Evolutionary conservation across 2,797 vertebrate genomes (phyloP), one percentile per base, ranked within the genome.

Genomic region (Poeciliopsis paucimaculata): DNA sequence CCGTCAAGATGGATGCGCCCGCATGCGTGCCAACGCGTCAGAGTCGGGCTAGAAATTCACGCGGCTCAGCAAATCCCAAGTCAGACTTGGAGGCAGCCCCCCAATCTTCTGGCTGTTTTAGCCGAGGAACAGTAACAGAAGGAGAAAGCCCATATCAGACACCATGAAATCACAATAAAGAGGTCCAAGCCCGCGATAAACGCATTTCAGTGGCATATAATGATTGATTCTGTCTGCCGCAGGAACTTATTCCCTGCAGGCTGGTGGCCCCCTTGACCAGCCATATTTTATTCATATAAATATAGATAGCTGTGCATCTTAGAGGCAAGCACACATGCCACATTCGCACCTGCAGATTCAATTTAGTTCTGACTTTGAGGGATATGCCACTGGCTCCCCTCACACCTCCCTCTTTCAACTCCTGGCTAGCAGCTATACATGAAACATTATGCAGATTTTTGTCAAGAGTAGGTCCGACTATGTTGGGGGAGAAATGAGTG

Each of bases 211-310:
- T 87, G 87, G 90, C 91, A 90, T 93, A 91, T 94, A 93, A 94
- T 92, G 90, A 94, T 95, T 93, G 91, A 95, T 95, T 93, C 89
- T 78, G 81, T 94, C 92, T 92, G 79, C 89, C 79, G 81, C 81
- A 81, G 84, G 88, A 89, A 85, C 87, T 78, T 88, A 89, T 90
- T 93, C 89, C 90, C 93, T 75, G 84, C 89, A 90, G 93, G 89
- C 91, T 72, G 39, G 75, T 90, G 90, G 91, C 94, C 92, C 47
- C 91, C 90, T 94, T 95, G 94, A 95, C 94, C 94, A 87, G 78
- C 79, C 89, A 93, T 95, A 91, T 95, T 94, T 96, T 93, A 95
- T 95, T 95, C 87, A 94, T 94, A 93, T 93, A 93, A 91, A 94
- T 93, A 93, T 91, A 92, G 94, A 93, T 92, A 91, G 90, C 91